Base-by-base conservation (phyloP, 2,888 invertebrate species). In the Stenurella melanura region DNA sequence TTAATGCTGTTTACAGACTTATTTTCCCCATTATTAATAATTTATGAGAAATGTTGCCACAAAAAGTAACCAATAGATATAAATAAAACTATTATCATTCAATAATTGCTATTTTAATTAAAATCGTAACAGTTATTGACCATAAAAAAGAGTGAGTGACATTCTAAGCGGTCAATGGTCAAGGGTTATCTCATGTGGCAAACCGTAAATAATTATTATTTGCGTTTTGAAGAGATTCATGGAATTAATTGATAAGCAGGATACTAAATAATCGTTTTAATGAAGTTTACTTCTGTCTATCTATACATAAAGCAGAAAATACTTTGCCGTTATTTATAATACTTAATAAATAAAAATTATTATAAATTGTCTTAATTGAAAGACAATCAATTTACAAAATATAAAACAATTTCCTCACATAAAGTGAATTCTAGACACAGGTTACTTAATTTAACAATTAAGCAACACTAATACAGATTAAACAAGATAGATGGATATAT, bases 41-140 rank as follows among this genome's bases (percentile, higher is more conserved):
- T 79, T 74, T 77, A 79, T 69, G 76, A 58, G 72, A 69, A 63
- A 73, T 69, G 67, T 76, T 74, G 72, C 69, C 73, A 61, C 75
- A 63, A 74, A 75, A 75, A 67, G 38, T 19, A 72, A 63, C 71
- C 42, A 61, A 63, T 50, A 38, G 71, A 54, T 75, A 79, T 79
- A 77, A 79, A 79, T 77, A 77, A 74, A 69, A 66, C 58, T 42
- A 69, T 78, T 78, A 80, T 80, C 80, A 75, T 78, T 80, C 78
- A 78, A 80, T 80, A 73, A 78, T 69, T 72, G 67, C 67, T 38
- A 57, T 34, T 78, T 76, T 70, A 77, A 80, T 80, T 75, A 78
- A 80, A 76, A 73, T 30, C 69, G 57, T 74, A 74, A 68, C 78
- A 78, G 68, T 78, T 77, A 78, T 71, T 69, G 67, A 10, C 66